Conservation (phyloP, 2,888 invertebrate genomes). For the Campopleginae sp. region DNA sequence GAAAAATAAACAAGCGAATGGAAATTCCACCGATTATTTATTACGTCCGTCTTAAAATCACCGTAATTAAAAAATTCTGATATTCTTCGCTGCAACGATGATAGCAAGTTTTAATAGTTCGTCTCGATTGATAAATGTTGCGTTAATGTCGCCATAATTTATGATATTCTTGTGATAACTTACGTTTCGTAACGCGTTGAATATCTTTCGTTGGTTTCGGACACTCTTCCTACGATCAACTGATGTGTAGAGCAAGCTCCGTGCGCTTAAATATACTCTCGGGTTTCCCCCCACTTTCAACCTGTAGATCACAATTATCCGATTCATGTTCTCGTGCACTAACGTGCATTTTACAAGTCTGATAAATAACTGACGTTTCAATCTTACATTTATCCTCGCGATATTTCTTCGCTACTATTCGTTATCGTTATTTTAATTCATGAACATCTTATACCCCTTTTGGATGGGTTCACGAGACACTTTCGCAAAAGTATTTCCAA, state of each 20-base stretch:
- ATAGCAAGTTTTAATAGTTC: not conserved
- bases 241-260: conserved; percentile 53
- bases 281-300: conserved; percentile 19
- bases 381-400: not conserved
- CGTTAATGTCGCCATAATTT: not conserved
- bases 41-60: not conserved
- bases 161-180: conserved; percentile 31
- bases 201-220: conserved; percentile 18
- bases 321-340: conserved; percentile 34
- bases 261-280: conserved; percentile 45
- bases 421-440: not conserved
- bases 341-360: not conserved
- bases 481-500: not conserved
- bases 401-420: not conserved
- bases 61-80: not conserved
- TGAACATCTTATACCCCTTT: not conserved
- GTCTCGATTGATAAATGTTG: not conserved
- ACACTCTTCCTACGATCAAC: conserved; percentile 49
- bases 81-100: not conserved
- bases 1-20: not conserved
- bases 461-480: not conserved
- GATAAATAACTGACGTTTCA: conserved; percentile 17
- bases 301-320: conserved; percentile 31
- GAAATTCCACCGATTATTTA: not conserved
- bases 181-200: conserved; percentile 40